Conservation (phyloP, 2,888 invertebrate species). For the Zele albiditarsus region DNA sequence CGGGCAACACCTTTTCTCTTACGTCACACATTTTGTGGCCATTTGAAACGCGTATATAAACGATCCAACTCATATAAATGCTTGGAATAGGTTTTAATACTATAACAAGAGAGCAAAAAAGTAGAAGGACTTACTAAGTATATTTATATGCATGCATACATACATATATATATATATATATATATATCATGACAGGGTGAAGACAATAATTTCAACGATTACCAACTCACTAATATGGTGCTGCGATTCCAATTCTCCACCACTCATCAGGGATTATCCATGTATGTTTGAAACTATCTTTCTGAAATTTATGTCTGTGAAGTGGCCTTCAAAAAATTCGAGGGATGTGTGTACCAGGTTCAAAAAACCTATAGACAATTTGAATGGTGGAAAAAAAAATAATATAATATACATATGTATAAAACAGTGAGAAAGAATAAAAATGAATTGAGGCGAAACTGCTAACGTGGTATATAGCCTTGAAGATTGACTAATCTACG, state of each 20-base stretch:
- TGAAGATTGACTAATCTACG: slow-evolving; percentile 36
- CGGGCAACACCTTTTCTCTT: slow-evolving; percentile 32
- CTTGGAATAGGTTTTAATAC: slow-evolving; percentile 4
- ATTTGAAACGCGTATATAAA: neutral
- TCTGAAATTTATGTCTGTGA: neutral
- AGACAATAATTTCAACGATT: slow-evolving; percentile 66
- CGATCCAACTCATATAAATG: neutral
- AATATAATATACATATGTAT: slow-evolving; percentile 3
- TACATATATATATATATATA: slow-evolving; percentile 2
- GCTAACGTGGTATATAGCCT: slow-evolving; percentile 23
- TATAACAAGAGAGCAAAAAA: neutral
- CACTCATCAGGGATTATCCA: slow-evolving; percentile 22
- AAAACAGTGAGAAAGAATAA: slow-evolving; percentile 11
- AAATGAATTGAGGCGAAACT: slow-evolving; percentile 16
- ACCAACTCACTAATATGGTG: slow-evolving; percentile 61
- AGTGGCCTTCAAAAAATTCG: slow-evolving; percentile 18
- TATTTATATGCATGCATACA: neutral
- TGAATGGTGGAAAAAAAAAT: slow-evolving; percentile 4
- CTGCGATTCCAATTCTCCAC: slow-evolving; percentile 45
- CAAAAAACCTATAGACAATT: slow-evolving; percentile 41
- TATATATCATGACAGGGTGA: slow-evolving; percentile 36
- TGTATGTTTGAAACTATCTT: neutral
- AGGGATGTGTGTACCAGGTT: slow-evolving; percentile 26
- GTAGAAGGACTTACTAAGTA: neutral
- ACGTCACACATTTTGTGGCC: slow-evolving; percentile 32